These are phyloP conservation scores for Steinernema hermaphroditum DNA, from an alignment of 2,888 invertebrate genomes.

Conservation along the genomic window DNA sequence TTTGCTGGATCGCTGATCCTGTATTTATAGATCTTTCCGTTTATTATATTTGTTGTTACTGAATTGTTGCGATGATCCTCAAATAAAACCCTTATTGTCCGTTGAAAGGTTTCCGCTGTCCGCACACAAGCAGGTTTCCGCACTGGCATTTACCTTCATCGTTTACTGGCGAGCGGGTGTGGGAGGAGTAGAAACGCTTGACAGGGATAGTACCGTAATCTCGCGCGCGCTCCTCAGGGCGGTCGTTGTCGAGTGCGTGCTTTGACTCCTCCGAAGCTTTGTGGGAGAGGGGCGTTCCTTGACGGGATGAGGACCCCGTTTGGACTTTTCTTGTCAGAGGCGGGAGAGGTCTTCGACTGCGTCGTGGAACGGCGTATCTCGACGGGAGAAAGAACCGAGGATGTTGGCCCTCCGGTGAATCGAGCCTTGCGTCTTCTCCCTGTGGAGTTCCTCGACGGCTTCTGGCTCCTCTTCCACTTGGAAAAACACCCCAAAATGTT, in stretches of 20 bases:
- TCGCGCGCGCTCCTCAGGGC: slow-evolving; percentile 41
- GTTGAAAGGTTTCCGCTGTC: too few species aligned
- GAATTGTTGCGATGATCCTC: slow-evolving; percentile 1
- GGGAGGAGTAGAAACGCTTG: too few species aligned
- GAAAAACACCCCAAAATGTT: slow-evolving; percentile 35
- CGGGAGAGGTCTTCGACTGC: slow-evolving; percentile 9
- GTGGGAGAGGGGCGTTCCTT: background rate
- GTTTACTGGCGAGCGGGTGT: too few species aligned
- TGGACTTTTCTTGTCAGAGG: slow-evolving; percentile 29
- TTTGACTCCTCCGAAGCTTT: slow-evolving; percentile 29
- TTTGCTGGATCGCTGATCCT: slow-evolving; percentile 21
- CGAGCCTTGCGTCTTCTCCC: background rate
- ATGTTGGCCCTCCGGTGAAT: too few species aligned
- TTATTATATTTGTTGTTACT: slow-evolving; percentile 16
- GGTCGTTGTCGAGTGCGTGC: slow-evolving; percentile 59
- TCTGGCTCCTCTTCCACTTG: slow-evolving; percentile 33
- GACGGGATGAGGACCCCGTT: slow-evolving; percentile 32
- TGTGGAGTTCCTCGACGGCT: background rate
- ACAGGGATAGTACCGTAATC: too few species aligned
- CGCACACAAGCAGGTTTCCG: too few species aligned
- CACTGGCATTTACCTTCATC: too few species aligned
- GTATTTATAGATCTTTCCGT: background rate
- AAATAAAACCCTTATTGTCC: slow-evolving; percentile 19
- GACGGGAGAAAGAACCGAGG: too few species aligned
- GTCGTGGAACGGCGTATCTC: too few species aligned